Conservation (phyloP, 1,140 invertebrate genomes). For the Daktulosphaira vitifoliae region DNA sequence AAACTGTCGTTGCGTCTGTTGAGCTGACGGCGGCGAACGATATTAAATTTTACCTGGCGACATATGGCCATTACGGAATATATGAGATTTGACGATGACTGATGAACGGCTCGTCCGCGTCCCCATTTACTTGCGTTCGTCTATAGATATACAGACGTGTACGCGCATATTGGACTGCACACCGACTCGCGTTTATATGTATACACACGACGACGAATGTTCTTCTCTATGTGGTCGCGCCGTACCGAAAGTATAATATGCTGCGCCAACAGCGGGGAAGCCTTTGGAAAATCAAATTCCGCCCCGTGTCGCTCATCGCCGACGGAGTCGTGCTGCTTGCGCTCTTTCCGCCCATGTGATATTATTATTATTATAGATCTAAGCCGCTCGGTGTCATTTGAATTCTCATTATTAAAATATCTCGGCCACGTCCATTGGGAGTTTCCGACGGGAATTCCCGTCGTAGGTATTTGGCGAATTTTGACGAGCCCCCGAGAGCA, state of each 20-base stretch:
- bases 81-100: slow-evolving; percentile 36
- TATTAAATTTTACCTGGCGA: slow-evolving; percentile 37
- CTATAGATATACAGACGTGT: too few relatives aligned
- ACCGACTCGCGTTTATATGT: background rate
- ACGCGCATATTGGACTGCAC: background rate
- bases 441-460: slow-evolving; percentile 8
- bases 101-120: slow-evolving; percentile 21
- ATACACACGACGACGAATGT: background rate
- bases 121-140: background rate
- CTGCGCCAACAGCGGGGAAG: too few relatives aligned
- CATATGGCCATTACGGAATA: slow-evolving; percentile 27
- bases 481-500: too few relatives aligned
- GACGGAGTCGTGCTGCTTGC: background rate
- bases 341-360: background rate
- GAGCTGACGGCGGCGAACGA: background rate
- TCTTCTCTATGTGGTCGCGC: background rate
- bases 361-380: background rate
- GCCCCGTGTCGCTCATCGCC: background rate
- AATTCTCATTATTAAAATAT: slow-evolving; percentile 31
- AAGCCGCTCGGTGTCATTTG: background rate
- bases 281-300: slow-evolving; percentile 28
- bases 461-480: slow-evolving; percentile 24
- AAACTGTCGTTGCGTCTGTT: slow-evolving; percentile 12
- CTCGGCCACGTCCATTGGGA: background rate
- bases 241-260: background rate